Evolutionary conservation across 2,113 vertebrate species (phyloP).

Genomic region (Notarius quadriscutis): DNA sequence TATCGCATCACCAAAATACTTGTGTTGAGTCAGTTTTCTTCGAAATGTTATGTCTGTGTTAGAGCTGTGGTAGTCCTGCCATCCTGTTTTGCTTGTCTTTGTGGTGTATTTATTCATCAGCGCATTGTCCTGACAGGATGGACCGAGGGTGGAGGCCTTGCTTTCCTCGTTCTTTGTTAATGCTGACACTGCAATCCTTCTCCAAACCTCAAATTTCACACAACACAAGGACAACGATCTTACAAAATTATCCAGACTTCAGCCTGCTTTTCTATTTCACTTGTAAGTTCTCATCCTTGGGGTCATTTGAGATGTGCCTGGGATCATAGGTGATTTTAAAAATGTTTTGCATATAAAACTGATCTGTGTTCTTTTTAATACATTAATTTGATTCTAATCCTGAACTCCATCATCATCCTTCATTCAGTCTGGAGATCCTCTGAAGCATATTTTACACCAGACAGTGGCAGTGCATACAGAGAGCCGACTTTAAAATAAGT

Average conservation of each 20-base stretch:
- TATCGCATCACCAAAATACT: background rate
- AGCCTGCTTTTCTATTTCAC: background rate
- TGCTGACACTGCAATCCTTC: constrained; percentile 13
- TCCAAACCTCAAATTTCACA: background rate
- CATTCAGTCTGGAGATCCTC: background rate
- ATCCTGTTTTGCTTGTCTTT: constrained; percentile 22
- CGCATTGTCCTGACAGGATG: constrained; percentile 20
- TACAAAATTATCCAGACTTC: background rate
- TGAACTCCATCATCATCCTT: background rate
- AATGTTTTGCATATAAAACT: background rate
- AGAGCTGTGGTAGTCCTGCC: background rate
- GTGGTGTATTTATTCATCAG: background rate
- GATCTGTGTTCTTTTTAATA: background rate
- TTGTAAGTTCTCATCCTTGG: background rate
- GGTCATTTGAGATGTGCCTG: background rate
- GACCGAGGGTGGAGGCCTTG: background rate
- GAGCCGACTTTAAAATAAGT: too few species aligned
- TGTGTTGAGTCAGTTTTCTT: background rate
- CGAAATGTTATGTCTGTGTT: background rate
- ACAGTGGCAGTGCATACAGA: background rate
- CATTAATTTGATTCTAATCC: background rate
- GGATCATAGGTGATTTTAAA: background rate
- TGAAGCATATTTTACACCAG: background rate
- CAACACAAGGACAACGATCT: background rate
- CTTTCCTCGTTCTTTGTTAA: background rate